These are phyloP conservation scores for Nymphalis io DNA, from an alignment of 1,140 invertebrate species.

Conservation along the genomic window DNA sequence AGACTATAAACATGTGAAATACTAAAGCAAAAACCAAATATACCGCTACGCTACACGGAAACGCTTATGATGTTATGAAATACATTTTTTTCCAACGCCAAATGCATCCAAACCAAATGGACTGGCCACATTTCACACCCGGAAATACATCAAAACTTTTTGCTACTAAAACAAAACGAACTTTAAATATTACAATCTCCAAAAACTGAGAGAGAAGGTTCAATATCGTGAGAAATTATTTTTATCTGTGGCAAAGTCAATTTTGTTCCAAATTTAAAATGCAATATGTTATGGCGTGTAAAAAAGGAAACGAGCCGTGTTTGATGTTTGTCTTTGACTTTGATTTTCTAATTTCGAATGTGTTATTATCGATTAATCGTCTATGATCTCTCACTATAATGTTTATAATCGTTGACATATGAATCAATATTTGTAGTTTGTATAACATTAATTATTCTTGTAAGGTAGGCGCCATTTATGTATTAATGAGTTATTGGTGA, in stretches of 20 bases:
- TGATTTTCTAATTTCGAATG: slow-evolving; percentile 36
- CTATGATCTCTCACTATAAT: slow-evolving; percentile 14
- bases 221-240: slow-evolving; percentile 27
- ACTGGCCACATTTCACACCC: slow-evolving; percentile 71
- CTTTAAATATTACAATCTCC: slow-evolving; percentile 32
- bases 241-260: slow-evolving; percentile 30
- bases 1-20: slow-evolving; percentile 52
- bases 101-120: slow-evolving; percentile 68
- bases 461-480: slow-evolving; percentile 9
- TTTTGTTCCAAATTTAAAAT: slow-evolving; percentile 42
- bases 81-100: slow-evolving; percentile 54
- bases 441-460: not conserved
- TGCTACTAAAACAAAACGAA: slow-evolving; percentile 15
- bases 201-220: slow-evolving; percentile 36
- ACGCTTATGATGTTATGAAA: slow-evolving; percentile 54
- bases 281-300: slow-evolving; percentile 43
- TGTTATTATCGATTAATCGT: slow-evolving; percentile 33
- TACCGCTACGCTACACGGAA: slow-evolving; percentile 61
- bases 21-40: slow-evolving; percentile 59
- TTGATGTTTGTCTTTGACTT: slow-evolving; percentile 41
- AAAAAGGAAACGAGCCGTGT: slow-evolving; percentile 39
- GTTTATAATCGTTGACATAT: slow-evolving; percentile 1
- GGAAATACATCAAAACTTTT: slow-evolving; percentile 60
- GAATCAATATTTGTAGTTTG: not conserved
- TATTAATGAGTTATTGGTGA: not conserved